Evolutionary conservation across 2,888 invertebrate genomes (phyloP), one percentile per base, ranked within the genome.

Genomic region (Macaria notata): DNA sequence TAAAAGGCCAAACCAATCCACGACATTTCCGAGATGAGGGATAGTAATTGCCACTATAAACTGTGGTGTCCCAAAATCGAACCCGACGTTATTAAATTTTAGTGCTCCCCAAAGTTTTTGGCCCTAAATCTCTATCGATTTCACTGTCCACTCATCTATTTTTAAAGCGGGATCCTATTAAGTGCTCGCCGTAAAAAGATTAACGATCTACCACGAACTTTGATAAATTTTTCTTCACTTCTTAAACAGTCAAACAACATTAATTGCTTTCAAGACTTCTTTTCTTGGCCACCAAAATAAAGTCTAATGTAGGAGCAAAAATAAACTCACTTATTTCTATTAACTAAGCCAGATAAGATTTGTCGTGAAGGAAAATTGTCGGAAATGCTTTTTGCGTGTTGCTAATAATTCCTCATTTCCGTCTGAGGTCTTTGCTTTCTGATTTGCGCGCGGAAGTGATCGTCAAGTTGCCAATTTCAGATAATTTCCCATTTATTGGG

Each of bases 21-120:
- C 77, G 78, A 62, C 76, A 81, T 86, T 86, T 83, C 78, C 72
- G 73, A 81, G 81, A 85, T 84, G 86, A 87, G 83, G 84, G 85
- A 79, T 85, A 81, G 87, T 85, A 87, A 90, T 89, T 86, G 88
- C 79, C 61, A 70, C 79, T 72, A 84, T 90, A 88, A 90, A 89
- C 69, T 83, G 84, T 79, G 86, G 83, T 87, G 84, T 84, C 84
- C 79, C 78, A 75, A 84, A 82, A 78, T 78, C 62, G 77, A 72
- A 73, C 75, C 68, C 69, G 76, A 73, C 76, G 78, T 77, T 86
- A 84, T 89, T 83, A 89, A 84, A 87, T 86, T 89, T 89, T 86
- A 88, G 79, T 84, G 76, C 78, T 74, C 67, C 66, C 78, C 70
- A 80, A 86, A 86, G 78, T 83, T 87, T 85, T 79, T 72, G 78